These are phyloP conservation scores for Acrocephalus kingi DNA, from an alignment of 2,113 vertebrate genomes.

Conservation along the genomic window DNA sequence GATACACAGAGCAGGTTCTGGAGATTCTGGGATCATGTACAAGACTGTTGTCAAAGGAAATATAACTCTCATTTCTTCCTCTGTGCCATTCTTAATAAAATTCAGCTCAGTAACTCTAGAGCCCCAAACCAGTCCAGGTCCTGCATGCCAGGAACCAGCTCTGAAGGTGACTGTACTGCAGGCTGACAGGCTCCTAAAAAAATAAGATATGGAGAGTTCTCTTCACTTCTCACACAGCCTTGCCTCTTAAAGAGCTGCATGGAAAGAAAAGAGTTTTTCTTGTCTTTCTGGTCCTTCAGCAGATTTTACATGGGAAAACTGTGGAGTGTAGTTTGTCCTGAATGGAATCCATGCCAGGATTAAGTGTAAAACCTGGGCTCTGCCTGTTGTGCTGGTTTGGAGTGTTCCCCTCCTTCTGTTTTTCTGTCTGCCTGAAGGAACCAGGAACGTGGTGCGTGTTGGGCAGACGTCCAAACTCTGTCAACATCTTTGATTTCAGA, in stretches of 20 bases:
- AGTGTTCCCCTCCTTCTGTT: not conserved
- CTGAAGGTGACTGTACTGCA: not conserved
- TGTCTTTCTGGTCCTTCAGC: not conserved
- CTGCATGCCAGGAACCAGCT: not conserved
- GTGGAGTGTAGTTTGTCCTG: not conserved
- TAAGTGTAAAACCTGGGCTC: not conserved
- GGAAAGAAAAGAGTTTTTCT: not conserved
- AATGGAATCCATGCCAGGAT: not conserved
- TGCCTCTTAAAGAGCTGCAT: not conserved
- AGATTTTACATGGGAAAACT: not conserved
- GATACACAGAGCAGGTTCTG: not conserved
- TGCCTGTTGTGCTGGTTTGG: not conserved
- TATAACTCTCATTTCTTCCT: constrained; percentile 27
- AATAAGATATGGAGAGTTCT: not conserved
- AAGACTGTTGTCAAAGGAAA: constrained; percentile 23
- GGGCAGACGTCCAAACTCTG: not conserved
- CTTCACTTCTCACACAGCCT: not conserved
- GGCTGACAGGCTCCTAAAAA: not conserved
- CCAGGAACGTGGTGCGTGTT: not conserved
- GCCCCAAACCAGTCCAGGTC: not conserved
- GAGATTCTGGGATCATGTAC: not conserved
- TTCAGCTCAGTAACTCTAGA: not conserved
- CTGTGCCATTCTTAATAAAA: constrained; percentile 44
- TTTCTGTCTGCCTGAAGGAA: not conserved
- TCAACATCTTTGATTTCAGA: constrained; percentile 28